A percentile compares a stretch with the other conserved stretches of the same genome.
Evolutionary conservation across 2,797 vertebrate genomes (phyloP).

Genomic region (Peromyscus aztecus): DNA sequence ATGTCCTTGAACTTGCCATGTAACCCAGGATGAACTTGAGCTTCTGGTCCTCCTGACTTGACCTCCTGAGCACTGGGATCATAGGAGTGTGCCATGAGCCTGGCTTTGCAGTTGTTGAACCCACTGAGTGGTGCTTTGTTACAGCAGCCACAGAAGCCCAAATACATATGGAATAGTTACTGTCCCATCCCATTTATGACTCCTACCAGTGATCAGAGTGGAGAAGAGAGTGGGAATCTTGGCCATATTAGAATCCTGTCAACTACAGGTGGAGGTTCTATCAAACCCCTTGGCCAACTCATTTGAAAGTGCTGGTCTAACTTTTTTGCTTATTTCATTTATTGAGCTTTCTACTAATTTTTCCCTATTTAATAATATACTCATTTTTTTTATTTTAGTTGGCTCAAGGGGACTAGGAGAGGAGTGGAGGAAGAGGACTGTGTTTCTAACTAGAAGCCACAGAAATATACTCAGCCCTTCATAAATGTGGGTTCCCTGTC

Average conservation of each 20-base stretch:
- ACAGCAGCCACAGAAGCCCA: background rate
- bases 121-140: background rate
- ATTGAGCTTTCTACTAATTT: background rate
- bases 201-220: background rate
- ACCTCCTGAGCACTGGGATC: background rate
- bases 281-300: background rate
- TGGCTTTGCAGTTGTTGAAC: background rate
- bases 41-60: background rate
- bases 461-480: background rate
- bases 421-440: background rate
- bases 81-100: too few relatives aligned
- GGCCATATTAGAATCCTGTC: background rate
- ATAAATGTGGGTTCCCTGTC: background rate
- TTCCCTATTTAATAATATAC: background rate
- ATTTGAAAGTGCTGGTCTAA: slow-evolving; percentile 16
- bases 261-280: background rate
- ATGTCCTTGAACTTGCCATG: background rate
- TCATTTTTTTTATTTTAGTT: slow-evolving; percentile 33
- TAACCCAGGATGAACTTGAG: background rate
- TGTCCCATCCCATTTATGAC: background rate
- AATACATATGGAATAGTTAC: background rate
- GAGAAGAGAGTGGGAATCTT: background rate
- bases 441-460: background rate
- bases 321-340: background rate
- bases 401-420: background rate